Base-by-base conservation (phyloP, 2,113 vertebrate species). In the Fulmarus glacialis region DNA sequence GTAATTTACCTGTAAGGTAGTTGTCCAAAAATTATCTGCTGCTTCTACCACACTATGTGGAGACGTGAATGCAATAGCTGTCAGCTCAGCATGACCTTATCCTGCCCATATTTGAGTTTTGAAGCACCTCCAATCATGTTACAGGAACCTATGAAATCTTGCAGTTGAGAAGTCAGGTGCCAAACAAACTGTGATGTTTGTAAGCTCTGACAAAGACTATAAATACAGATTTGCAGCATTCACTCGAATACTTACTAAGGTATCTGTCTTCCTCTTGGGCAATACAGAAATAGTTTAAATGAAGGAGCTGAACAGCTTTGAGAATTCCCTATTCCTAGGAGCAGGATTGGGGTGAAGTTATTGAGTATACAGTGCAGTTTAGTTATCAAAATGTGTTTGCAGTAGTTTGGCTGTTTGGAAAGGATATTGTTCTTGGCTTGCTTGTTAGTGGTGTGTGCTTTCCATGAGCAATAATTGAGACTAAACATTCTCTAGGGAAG, bases 401-500 rank as follows among this genome's bases (percentile, higher is more conserved):
- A 78, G 23, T 55, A 75, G 71, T 36, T 89, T 29, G 18, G 53
- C 18, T 70, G 27, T 66, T 87, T 80, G 59, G 59, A 68, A 84
- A 78, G 40, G 48, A 87, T 45, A 74, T 82, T 89, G 50, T 50
- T 91, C 83, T 87, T 72, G 56, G 48, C 64, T 96, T 64, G 22
- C 87, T 94, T 50, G n/a, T 96, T 93, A 91, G 59, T 12, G 6
- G 21, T 62, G 66, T 85, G 38, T 70, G 55, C 62, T 72, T 79
- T 87, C 78, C 9, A 5, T 77, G 62, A 97, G 86, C 62, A 86
- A 70, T 96, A 96, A 96, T 86, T 90, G 75, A 93, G 85, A 95
- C 89, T 87, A 95, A 96, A 89, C n/a, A 58, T 87, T 93, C 94
- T 96, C 93, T 32, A 48, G 81, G 83, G 96, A 89, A 62, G 34